These are phyloP conservation scores for Calliopsis andreniformis DNA, from an alignment of 1,140 invertebrate species.

Conservation along the genomic window DNA sequence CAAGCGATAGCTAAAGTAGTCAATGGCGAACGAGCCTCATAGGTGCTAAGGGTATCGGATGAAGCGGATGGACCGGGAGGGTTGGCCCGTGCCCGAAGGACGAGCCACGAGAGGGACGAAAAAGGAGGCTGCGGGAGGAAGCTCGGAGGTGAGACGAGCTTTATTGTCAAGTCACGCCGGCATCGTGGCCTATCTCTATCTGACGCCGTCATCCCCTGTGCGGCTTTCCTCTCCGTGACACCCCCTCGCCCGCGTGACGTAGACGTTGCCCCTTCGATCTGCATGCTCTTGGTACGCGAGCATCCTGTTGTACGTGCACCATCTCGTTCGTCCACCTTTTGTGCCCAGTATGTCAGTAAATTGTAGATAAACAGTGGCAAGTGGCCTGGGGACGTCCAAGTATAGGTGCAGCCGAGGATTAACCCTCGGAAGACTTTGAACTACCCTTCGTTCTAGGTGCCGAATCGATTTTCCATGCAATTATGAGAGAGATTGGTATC, in stretches of 20 bases:
- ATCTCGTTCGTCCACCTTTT: conserved; percentile 45
- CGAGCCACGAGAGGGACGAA: conserved; percentile 13
- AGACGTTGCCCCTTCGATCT: conserved; percentile 18
- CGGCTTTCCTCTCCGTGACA: conserved; percentile 49
- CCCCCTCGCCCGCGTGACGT: conserved; percentile 45
- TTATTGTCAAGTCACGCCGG: conserved; percentile 80
- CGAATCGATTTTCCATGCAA: too few relatives aligned
- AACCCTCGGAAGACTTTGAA: neutral
- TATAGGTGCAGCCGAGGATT: neutral
- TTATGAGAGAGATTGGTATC: too few relatives aligned
- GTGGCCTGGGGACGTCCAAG: neutral
- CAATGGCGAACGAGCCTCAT: conserved; percentile 34
- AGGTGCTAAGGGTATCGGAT: conserved; percentile 32
- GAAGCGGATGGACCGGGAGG: conserved; percentile 41
- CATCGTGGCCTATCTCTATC: conserved; percentile 81
- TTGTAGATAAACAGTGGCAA: conserved; percentile 33
- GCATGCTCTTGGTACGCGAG: neutral
- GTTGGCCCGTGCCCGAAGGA: conserved; percentile 9
- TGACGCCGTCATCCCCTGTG: conserved; percentile 69
- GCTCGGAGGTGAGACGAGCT: conserved; percentile 75
- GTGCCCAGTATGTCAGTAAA: conserved; percentile 36
- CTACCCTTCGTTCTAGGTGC: neutral
- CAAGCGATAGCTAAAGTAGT: conserved; percentile 52
- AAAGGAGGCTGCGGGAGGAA: conserved; percentile 46
- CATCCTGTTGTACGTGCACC: conserved; percentile 23